Evolutionary conservation across 2,113 vertebrate genomes (phyloP).

Genomic region (Psittacula cyanocephala): DNA sequence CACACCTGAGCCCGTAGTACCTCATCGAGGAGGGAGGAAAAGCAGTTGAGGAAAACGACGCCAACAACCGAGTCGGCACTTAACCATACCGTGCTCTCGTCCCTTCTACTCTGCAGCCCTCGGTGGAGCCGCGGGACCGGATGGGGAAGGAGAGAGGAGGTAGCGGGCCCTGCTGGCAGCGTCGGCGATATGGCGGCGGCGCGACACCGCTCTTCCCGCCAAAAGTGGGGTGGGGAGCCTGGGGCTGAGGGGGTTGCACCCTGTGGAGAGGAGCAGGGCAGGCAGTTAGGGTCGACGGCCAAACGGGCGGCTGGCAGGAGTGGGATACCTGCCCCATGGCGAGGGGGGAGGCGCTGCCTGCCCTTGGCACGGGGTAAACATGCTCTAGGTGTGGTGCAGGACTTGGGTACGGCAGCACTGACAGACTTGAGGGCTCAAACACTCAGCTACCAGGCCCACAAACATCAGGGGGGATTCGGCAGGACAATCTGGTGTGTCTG

Average conservation of each 20-base stretch:
- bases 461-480: neutral
- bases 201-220: neutral
- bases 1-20: rapidly evolving
- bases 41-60: rapidly evolving
- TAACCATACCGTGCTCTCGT: rapidly evolving
- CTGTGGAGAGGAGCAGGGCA: rapidly evolving
- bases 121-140: rapidly evolving
- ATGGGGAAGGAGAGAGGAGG: neutral
- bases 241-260: neutral
- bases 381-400: rapidly evolving
- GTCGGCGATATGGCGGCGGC: rapidly evolving
- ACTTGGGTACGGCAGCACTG: rapidly evolving
- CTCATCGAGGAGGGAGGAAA: neutral
- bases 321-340: rapidly evolving
- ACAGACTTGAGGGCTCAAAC: rapidly evolving
- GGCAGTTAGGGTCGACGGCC: rapidly evolving
- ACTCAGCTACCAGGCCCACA: rapidly evolving
- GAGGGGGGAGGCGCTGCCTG: neutral
- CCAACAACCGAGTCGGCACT: rapidly evolving
- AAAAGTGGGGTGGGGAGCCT: rapidly evolving
- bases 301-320: neutral
- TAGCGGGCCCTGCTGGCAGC: neutral
- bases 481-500: rapidly evolving
- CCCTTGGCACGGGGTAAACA: rapidly evolving
- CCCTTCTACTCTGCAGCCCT: neutral